Conservation (phyloP, 2,797 vertebrate genomes). For the Acipenser transmontanus region DNA sequence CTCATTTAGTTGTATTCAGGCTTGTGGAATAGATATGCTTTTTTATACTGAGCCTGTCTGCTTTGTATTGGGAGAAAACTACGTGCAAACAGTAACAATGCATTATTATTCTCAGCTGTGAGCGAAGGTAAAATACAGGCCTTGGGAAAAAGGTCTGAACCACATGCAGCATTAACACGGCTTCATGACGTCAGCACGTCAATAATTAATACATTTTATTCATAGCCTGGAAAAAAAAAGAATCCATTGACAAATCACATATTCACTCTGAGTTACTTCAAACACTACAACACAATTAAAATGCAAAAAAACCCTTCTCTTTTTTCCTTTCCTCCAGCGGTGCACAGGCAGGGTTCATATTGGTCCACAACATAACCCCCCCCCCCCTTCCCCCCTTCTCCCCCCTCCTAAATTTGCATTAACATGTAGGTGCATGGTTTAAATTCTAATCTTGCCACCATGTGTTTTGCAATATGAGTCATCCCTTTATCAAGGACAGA, state of each 20-base stretch:
- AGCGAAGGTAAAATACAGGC: conserved; percentile 40
- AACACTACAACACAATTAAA: conserved; percentile 40
- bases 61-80: conserved; percentile 41
- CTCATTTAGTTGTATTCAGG: conserved; percentile 19
- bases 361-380: not conserved
- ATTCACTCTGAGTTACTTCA: conserved; percentile 73
- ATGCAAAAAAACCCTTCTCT: conserved; percentile 26
- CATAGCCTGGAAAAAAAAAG: conserved; percentile 71
- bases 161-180: conserved; percentile 68
- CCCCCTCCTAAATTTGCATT: not conserved
- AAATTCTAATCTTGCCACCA: not conserved
- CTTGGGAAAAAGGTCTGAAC: conserved; percentile 63
- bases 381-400: too few species aligned
- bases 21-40: conserved; percentile 35
- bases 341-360: not conserved
- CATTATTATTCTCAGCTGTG: conserved; percentile 35
- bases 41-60: conserved; percentile 27
- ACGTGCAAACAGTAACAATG: conserved; percentile 47
- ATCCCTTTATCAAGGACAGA: not conserved
- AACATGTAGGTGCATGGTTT: not conserved
- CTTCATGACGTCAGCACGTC: conserved; percentile 69
- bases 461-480: not conserved
- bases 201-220: conserved; percentile 77
- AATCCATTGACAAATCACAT: conserved; percentile 81
- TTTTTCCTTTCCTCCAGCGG: not conserved